phyloP scores from a whole-genome alignment of 2,113 vertebrate species.

The Anser brachyrhynchus region DNA sequence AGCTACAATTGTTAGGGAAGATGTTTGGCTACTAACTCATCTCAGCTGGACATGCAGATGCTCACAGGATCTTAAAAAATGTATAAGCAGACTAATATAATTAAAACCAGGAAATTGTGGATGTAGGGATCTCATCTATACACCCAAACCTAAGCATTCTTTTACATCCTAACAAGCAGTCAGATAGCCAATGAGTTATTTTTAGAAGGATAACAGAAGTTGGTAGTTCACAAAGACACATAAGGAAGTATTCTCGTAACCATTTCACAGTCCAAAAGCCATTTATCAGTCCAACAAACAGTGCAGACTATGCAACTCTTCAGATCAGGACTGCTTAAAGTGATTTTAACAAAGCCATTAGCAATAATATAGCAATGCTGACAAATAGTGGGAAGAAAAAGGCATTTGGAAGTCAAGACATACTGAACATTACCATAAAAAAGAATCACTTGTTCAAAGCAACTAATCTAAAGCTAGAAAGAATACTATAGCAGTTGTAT shows the following conservation, averaged over 20 bases:
- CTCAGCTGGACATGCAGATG: constrained; percentile 6
- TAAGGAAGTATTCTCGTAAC: not conserved
- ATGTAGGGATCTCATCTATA: not conserved
- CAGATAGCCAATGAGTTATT: not conserved
- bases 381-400: not conserved
- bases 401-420: not conserved
- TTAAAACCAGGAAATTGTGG: not conserved
- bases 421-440: not conserved
- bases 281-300: not conserved
- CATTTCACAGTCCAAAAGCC: not conserved
- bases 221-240: not conserved
- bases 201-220: not conserved
- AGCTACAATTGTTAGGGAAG: not conserved
- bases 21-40: not conserved
- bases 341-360: not conserved
- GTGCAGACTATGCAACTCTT: not conserved
- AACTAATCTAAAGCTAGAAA: not conserved
- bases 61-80: constrained; percentile 45
- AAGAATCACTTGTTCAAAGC: not conserved
- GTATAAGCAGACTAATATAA: constrained; percentile 19
- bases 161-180: not conserved
- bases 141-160: constrained; percentile 11
- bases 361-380: not conserved
- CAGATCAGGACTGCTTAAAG: not conserved
- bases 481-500: not conserved